Evolutionary conservation across 1,140 invertebrate species (phyloP), one percentile per base, ranked within the genome.

Genomic region (Propsilocerus akamusi): DNA sequence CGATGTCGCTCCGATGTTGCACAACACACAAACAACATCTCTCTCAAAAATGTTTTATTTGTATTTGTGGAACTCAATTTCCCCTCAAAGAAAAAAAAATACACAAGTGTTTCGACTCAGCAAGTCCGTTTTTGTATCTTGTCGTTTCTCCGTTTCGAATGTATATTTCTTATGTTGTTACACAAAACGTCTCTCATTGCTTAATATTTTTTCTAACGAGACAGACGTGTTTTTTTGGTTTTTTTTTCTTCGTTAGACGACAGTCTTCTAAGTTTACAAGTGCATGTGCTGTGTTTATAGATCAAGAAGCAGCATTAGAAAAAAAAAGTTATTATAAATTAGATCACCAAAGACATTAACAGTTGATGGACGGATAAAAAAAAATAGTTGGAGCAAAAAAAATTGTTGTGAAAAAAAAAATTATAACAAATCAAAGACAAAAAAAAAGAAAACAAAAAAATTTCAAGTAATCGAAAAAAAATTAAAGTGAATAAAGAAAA

Each of bases 201-300:
- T 41, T 41, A 41, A 41, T 41, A 41, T 20, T 41, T 41, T 41
- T 41, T 41, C 34, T 41, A 41, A 41, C 34, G 34, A 41, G 34
- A 41, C 34, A 41, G 34, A 41, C 34, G 34, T 41, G 34, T 41
- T 41, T 30, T 30, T 7, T 11, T 11, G 10, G 10, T 30, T 41
- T 41, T 41, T 41, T 17, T n/a, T n/a, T n/a, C n/a, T n/a, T n/a
- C n/a, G n/a, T n/a, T n/a, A n/a, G n/a, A n/a, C n/a, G n/a, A n/a
- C n/a, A n/a, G n/a, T n/a, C n/a, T n/a, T n/a, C n/a, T n/a, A n/a
- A n/a, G n/a, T n/a, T n/a, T n/a, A n/a, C n/a, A n/a, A n/a, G n/a
- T n/a, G n/a, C n/a, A n/a, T n/a, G n/a, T n/a, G n/a, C n/a, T n/a
- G n/a, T n/a, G n/a, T n/a, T n/a, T n/a, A n/a, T n/a, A n/a, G n/a